phyloP scores from a whole-genome alignment of 2,888 invertebrate genomes.

The Acrocyrtus sp. region DNA sequence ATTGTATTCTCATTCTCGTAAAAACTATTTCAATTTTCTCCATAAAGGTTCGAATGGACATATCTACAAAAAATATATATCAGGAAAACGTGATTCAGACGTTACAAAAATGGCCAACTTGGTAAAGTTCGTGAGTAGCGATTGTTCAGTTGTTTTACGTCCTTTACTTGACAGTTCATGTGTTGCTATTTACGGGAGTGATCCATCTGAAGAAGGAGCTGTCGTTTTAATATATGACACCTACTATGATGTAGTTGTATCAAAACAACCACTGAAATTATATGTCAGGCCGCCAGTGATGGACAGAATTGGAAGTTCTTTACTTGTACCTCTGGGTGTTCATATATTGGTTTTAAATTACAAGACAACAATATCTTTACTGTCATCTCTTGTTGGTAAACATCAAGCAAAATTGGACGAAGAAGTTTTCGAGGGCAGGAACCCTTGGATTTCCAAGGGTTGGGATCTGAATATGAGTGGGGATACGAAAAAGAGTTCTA shows the following conservation, averaged over 20 bases:
- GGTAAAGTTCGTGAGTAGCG: slow-evolving; percentile 38
- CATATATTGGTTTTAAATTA: slow-evolving; percentile 57
- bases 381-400: slow-evolving; percentile 57
- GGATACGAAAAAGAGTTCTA: neutral
- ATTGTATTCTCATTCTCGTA: neutral
- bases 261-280: slow-evolving; percentile 57
- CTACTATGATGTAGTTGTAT: slow-evolving; percentile 55
- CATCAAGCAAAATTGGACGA: slow-evolving; percentile 53
- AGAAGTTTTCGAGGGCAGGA: slow-evolving; percentile 56
- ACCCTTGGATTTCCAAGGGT: slow-evolving; percentile 47
- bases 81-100: neutral
- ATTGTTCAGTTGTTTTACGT: slow-evolving; percentile 45
- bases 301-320: slow-evolving; percentile 45
- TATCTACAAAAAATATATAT: slow-evolving; percentile 44
- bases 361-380: slow-evolving; percentile 44
- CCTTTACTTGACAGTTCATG: slow-evolving; percentile 38
- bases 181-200: slow-evolving; percentile 55
- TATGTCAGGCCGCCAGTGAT: slow-evolving; percentile 57
- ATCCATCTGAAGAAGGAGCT: slow-evolving; percentile 60
- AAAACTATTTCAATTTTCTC: slow-evolving; percentile 7
- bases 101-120: slow-evolving; percentile 16
- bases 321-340: slow-evolving; percentile 58
- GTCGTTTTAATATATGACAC: slow-evolving; percentile 58
- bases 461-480: slow-evolving; percentile 43
- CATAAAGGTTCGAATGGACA: slow-evolving; percentile 57